Base-by-base conservation (phyloP, 2,888 invertebrate genomes). In the Tenthredo distinguenda region DNA sequence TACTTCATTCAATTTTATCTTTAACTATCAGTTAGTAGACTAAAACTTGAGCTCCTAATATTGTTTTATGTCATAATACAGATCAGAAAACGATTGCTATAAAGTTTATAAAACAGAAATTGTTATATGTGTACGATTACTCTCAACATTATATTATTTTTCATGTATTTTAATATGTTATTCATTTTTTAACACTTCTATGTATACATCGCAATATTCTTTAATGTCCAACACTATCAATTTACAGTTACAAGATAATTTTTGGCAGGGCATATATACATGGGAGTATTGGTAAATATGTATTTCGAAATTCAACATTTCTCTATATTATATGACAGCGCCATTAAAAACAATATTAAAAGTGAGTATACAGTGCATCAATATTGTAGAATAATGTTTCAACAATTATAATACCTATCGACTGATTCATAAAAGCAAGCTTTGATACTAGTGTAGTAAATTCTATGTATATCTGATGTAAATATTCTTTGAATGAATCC, bases 241-340 rank as follows among this genome's bases (percentile, higher is more conserved):
- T 81, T 81, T 58, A 81, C 79, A 81, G 62, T 58, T 81, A 81
- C 79, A 62, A 81, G 6, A 62, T 62, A 81, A 58, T 62, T 62
- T 81, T 21, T 81, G 79, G 79, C 26, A 37, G 62, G 79, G 58
- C 40, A 68, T 34, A 62, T 81, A 62, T 81, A 81, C 79, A 81
- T 62, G 40, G 79, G 79, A 81, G n/a, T 40, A 2, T 81, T 62
- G 79, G n/a, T 81, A 62, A 62, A 62, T 58, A 62, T 58, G 62
- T 37, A 81, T 62, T 58, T 21, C 18, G 34, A 58, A 62, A 62
- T 81, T 62, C 37, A 37, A 58, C 40, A 81, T 62, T 58, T 58
- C 31, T 81, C 40, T 81, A 58, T 62, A 81, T 40, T 21, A 43
- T 37, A 37, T 40, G 40, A 62, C 58, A 15, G 21, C 62, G 62